Evolutionary conservation across 2,113 vertebrate species (phyloP).

Genomic region (Isurus oxyrinchus): DNA sequence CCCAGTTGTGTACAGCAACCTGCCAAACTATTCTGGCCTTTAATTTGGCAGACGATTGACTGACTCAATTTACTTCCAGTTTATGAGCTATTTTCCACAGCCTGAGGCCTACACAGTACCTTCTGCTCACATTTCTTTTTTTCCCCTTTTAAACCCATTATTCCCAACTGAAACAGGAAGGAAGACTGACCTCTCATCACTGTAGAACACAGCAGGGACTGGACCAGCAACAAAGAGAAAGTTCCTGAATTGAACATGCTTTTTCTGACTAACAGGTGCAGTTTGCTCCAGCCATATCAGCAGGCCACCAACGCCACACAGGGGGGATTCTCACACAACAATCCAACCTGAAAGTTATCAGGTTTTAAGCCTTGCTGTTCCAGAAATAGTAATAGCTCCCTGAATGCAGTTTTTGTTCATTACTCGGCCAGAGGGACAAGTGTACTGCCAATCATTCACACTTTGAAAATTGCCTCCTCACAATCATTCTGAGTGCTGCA

Average conservation of each 20-base stretch:
- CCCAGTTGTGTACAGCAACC: not conserved
- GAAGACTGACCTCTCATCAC: not conserved
- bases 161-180: constrained; percentile 20
- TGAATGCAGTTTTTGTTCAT: constrained; percentile 31
- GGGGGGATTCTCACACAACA: constrained; percentile 17
- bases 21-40: not conserved
- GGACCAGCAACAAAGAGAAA: not conserved
- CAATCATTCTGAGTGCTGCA: not conserved
- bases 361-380: not conserved
- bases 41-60: not conserved
- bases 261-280: not conserved
- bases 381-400: not conserved
- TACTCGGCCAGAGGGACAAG: not conserved
- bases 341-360: constrained; percentile 26
- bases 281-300: not conserved
- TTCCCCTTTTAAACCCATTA: not conserved
- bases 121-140: constrained; percentile 8
- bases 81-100: not conserved
- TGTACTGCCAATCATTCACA: constrained; percentile 27
- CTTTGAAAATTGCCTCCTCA: not conserved
- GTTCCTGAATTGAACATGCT: not conserved
- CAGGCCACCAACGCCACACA: not conserved
- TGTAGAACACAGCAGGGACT: not conserved
- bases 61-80: constrained; percentile 22
- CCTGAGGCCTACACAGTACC: not conserved